Percentiles rank a stretch among this genome's conserved stretches.
Conservation (phyloP, 2,113 vertebrate species). For the Peucedramus taeniatus region DNA sequence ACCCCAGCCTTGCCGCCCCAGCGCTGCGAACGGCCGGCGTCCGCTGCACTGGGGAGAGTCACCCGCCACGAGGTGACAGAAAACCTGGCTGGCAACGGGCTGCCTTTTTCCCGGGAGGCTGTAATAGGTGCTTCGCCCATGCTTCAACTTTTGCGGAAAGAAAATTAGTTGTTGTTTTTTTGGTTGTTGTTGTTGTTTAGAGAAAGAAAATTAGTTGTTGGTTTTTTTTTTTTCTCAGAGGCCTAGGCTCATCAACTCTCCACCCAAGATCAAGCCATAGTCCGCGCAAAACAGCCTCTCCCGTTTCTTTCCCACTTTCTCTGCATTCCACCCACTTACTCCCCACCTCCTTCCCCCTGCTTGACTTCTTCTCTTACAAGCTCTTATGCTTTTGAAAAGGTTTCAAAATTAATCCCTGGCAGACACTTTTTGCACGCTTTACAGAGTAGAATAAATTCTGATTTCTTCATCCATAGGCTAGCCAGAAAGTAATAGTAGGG, state of each 20-base stretch:
- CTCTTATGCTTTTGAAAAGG: neutral
- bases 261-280: neutral
- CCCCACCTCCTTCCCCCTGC: neutral
- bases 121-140: neutral
- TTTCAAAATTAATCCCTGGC: neutral
- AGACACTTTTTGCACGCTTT: neutral
- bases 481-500: neutral
- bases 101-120: too few relatives aligned
- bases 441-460: neutral
- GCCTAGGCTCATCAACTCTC: neutral
- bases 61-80: neutral
- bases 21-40: neutral
- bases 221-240: neutral
- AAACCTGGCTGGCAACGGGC: neutral
- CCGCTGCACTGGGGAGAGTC: neutral
- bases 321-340: neutral
- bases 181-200: too few relatives aligned
- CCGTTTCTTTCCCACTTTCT: neutral
- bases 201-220: neutral
- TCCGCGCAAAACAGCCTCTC: rapidly evolving
- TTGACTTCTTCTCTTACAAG: neutral
- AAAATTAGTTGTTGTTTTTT: neutral
- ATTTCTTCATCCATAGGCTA: neutral
- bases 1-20: neutral
- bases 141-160: neutral